Percentiles rank a stretch among this genome's conserved stretches.
Evolutionary conservation across 2,888 invertebrate species (phyloP).

Genomic region (Oscheius myriophilus): DNA sequence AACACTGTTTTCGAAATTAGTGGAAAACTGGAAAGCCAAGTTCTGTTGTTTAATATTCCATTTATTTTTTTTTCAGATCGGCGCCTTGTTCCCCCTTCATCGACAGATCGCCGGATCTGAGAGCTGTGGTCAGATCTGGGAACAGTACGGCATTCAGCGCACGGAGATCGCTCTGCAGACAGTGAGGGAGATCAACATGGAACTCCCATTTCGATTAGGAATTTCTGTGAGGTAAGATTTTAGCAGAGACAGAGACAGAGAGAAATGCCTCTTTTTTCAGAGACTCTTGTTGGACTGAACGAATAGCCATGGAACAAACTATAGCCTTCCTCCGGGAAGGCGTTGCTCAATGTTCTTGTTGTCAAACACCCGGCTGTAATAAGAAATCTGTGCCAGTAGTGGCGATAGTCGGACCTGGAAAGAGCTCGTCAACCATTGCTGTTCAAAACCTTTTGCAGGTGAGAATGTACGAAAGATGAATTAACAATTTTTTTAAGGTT

Average conservation of each 20-base stretch:
- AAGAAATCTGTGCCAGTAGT: slow-evolving; percentile 73
- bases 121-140: slow-evolving; percentile 78
- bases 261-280: slow-evolving; percentile 32
- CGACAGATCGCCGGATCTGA: slow-evolving; percentile 69
- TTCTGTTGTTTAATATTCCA: no score
- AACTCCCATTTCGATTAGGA: slow-evolving; percentile 77
- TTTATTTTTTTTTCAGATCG: slow-evolving; percentile 56
- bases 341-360: slow-evolving; percentile 69
- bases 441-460: slow-evolving; percentile 82
- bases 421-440: slow-evolving; percentile 77
- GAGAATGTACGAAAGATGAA: not conserved
- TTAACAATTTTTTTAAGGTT: slow-evolving; percentile 70
- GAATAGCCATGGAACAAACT: slow-evolving; percentile 80
- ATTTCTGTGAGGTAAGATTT: slow-evolving; percentile 67
- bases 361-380: slow-evolving; percentile 69
- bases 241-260: no score
- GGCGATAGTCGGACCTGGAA: slow-evolving; percentile 78
- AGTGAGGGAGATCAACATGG: slow-evolving; percentile 75
- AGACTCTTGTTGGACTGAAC: slow-evolving; percentile 85
- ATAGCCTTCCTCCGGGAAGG: slow-evolving; percentile 69
- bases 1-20: no score
- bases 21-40: no score
- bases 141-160: slow-evolving; percentile 82
- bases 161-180: slow-evolving; percentile 71
- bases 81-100: slow-evolving; percentile 69